Evolutionary conservation across 2,888 invertebrate genomes (phyloP), one percentile per base, ranked within the genome.

Genomic region (Zygothrica quintamaculata): DNA sequence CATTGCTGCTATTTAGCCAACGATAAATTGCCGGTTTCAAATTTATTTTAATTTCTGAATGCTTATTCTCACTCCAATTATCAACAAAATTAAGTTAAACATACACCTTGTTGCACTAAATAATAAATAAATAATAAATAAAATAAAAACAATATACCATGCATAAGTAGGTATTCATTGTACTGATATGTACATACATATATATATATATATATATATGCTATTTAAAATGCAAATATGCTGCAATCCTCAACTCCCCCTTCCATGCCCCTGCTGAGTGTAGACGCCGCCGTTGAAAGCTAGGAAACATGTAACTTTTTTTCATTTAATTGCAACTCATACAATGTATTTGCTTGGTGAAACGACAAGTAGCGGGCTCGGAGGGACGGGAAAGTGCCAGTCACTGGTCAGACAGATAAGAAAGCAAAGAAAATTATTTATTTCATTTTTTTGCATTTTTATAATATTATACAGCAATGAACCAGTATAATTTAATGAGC

Each of bases 41-140:
- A 22, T 55, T 57, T 55, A 65, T 70, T 78, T 67, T 55, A 80
- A 84, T 76, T 82, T 65, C 74, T 70, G 65, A 80, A 84, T 68
- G 67, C 61, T 65, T 80, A 82, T 84, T 84, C 84, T 84, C 84
- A 84, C 86, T 84, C 86, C 79, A 84, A 84, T 84, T 84, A 86
- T 74, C 76, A 84, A 86, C 66, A 77, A 73, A 84, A 86, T 84
- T 84, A 81, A 78, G 84, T 84, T 84, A 81, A 78, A 81, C 84
- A 84, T 84, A 75, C 84, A 78, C 74, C 84, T 76, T 74, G 86
- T 84, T 80, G 84, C 86, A 80, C 68, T 65, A 65, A 60, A 74
- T 68, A 72, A 79, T 77, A 84, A 81, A 81, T 84, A 81, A n/a
- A 81, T 67, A 71, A 73, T 64, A 52, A 57, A 51, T 53, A 66